Conservation (phyloP, 2,888 invertebrate species). For the Drosophila putrida region DNA sequence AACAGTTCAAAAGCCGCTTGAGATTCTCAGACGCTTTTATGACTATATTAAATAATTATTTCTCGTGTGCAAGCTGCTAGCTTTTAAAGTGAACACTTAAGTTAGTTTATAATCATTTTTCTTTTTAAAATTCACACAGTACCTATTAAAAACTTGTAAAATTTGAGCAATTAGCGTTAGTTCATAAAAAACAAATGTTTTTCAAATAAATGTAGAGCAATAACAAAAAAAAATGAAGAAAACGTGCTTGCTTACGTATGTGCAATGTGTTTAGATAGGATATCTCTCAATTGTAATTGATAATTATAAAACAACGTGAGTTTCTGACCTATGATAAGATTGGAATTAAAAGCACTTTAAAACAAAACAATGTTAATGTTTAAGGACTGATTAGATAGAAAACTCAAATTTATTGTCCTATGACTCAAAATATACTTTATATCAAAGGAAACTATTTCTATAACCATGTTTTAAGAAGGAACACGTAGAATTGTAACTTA, state of each 20-base stretch:
- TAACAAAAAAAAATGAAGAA: too few relatives aligned
- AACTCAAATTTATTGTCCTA: not conserved
- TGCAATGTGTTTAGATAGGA: not conserved
- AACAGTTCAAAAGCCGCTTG: not conserved
- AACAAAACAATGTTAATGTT: not conserved
- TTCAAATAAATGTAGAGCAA: not conserved
- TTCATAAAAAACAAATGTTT: too few relatives aligned
- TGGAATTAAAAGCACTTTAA: constrained; percentile 1
- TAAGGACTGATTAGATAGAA: not conserved
- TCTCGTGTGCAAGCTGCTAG: too few relatives aligned
- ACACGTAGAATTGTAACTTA: constrained; percentile 31
- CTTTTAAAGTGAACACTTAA: too few relatives aligned
- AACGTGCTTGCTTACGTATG: too few relatives aligned
- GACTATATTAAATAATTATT: too few relatives aligned
- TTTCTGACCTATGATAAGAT: constrained; percentile 11
- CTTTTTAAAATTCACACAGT: too few relatives aligned
- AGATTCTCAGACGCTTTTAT: not conserved
- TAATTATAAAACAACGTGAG: not conserved
- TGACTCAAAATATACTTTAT: not conserved
- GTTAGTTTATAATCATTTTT: too few relatives aligned
- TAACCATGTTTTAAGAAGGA: not conserved
- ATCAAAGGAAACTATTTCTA: not conserved
- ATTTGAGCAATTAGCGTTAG: too few relatives aligned
- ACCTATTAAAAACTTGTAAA: too few relatives aligned
- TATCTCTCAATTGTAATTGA: not conserved